Evolutionary conservation across 2,888 invertebrate species (phyloP).

Genomic region (Apodemia zela): DNA sequence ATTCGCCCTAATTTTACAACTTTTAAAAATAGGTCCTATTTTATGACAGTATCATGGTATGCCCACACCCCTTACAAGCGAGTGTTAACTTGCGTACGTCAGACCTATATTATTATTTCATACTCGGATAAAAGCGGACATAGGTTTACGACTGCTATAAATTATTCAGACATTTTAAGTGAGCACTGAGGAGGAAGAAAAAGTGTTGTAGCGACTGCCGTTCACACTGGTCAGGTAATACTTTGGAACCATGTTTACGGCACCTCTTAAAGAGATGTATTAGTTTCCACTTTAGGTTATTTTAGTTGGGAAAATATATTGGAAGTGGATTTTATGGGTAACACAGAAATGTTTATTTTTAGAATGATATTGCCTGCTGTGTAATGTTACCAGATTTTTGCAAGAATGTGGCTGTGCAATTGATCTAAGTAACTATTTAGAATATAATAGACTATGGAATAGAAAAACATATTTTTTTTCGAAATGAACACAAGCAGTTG

Average conservation of each 20-base stretch:
- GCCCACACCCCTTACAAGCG: conserved; percentile 28
- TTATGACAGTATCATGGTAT: neutral
- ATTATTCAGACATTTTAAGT: conserved; percentile 49
- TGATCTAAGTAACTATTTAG: too few relatives aligned
- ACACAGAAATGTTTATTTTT: neutral
- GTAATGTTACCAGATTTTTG: neutral
- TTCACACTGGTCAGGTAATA: conserved; percentile 52
- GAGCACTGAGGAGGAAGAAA: conserved; percentile 34
- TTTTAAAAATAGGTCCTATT: neutral
- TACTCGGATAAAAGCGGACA: conserved; percentile 56
- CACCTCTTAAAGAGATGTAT: conserved; percentile 32
- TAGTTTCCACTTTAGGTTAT: conserved; percentile 21
- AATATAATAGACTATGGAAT: too few relatives aligned
- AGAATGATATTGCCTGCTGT: neutral
- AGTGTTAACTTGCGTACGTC: conserved; percentile 34
- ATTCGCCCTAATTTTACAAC: neutral
- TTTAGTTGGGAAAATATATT: conserved; percentile 24
- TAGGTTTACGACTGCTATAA: conserved; percentile 60
- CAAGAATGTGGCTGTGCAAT: too few relatives aligned
- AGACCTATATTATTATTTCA: conserved; percentile 37
- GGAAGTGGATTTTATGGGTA: conserved; percentile 9
- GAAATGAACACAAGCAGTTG: too few relatives aligned
- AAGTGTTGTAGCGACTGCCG: conserved; percentile 36
- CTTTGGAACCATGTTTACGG: conserved; percentile 39
- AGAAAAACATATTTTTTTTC: too few relatives aligned